Base-by-base conservation (phyloP, 2,888 invertebrate genomes). In the Lithophane socia region DNA sequence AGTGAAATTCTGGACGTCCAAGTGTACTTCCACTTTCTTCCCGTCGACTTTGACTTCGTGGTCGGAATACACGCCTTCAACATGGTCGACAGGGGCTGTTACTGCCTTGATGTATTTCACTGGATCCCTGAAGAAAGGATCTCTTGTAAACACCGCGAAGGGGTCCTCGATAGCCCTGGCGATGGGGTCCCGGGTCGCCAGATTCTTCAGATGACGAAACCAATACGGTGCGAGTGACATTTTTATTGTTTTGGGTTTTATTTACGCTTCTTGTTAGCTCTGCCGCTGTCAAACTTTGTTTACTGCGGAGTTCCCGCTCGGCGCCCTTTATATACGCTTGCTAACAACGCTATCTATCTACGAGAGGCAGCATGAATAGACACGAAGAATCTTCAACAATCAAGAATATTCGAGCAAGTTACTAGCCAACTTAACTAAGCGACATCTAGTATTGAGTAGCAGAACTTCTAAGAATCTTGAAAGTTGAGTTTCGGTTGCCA, bases 1-100 rank as follows among this genome's bases (percentile, higher is more conserved):
- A n/a, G 97, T 95, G 90, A 98, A 98, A 87, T 98, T 98, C 89
- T 98, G 97, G 0, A 98, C 98, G 90, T 98, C 98, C 88, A 98
- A 94, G 84, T 97, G 97, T 16, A 98, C 98, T 91, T 98, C 97
- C 83, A 98, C 98, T 79, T 97, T 97, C 88, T 98, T 97, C n/a
- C 97, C 97, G 89, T 97, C 97, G 37, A 96, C 93, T 79, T 97
- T 96, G 9, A 98, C 94, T 77, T 97, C 97, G 1, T 97, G 97
- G 21, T 97, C 97, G 37, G 97, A 97, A 88, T 97, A 97, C 60
- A 96, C 92, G 29, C 97, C 97, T 80, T 97, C 94, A 73, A 97
- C 94, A 3, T 93, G 89, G 9, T 95, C 94, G 12, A 87, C 47
- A 0, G 94, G 93, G 21, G 92, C 86, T 8, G 92, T 88, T 24